phyloP scores from a whole-genome alignment of 2,888 invertebrate species.

The Thecocarcelia acutangulata region DNA sequence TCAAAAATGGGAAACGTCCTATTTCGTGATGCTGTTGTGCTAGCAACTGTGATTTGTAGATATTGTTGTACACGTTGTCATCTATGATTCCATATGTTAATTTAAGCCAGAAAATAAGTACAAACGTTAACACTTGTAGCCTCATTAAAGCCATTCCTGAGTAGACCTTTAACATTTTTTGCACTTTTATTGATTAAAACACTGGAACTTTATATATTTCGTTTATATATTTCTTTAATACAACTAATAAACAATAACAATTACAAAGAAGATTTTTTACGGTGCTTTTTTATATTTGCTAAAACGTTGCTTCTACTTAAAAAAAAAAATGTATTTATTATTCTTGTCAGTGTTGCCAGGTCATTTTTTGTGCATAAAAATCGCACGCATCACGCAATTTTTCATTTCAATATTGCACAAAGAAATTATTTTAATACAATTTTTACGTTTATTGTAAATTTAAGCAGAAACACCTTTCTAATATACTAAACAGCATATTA shows the following conservation, averaged over 20 bases:
- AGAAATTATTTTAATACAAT: no score
- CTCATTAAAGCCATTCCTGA: constrained; percentile 61
- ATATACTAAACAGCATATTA: no score
- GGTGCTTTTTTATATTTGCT: constrained; percentile 7
- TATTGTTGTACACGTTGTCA: constrained; percentile 52
- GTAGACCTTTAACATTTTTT: constrained; percentile 53
- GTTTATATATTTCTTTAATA: constrained; percentile 1
- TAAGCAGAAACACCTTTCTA: no score
- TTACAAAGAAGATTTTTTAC: neutral
- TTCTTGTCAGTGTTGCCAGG: no score
- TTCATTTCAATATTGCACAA: no score
- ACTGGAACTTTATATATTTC: constrained; percentile 5
- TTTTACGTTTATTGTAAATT: no score
- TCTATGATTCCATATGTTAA: constrained; percentile 66
- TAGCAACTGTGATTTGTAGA: constrained; percentile 47
- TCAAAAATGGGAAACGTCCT: constrained; percentile 86
- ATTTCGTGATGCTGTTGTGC: constrained; percentile 59
- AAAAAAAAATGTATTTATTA: constrained; percentile 57
- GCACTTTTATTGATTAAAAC: constrained; percentile 45
- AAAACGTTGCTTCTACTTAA: constrained; percentile 43
- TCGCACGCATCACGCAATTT: no score
- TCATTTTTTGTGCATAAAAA: no score
- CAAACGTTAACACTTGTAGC: constrained; percentile 65
- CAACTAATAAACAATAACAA: constrained; percentile 27
- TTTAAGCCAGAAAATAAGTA: constrained; percentile 54